Evolutionary conservation across 2,797 vertebrate species (phyloP), one percentile per base, ranked within the genome.

Genomic region (Poecilia wingei): DNA sequence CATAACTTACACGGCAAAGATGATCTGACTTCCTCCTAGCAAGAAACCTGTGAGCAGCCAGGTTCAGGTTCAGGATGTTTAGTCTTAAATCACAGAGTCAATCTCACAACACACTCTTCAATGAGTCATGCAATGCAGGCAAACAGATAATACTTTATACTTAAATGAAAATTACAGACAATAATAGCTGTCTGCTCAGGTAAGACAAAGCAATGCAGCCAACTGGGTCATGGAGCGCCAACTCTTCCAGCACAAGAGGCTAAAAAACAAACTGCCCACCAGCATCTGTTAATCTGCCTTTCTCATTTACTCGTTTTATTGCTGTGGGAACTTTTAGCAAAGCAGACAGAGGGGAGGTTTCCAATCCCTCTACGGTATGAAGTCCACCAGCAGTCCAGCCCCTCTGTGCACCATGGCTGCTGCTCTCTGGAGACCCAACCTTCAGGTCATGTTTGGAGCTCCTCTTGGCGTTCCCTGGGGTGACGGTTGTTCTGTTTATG

Each of bases 261-360:
- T 49, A 55, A 75, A 53, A 2, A 28, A 77, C 75, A 25, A 18
- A 64, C 12, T 10, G 64, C 81, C 69, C 61, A 77, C 51, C 76
- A 68, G 68, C 7, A 0, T 87, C 82, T 82, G 79, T 74, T 79
- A 75, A 84, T 82, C 88, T 91, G 83, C 66, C 76, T 88, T 91
- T 89, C 87, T 87, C 88, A 79, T 91, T 87, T 49, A 13, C 33
- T 13, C 89, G 68, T 86, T 91, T 93, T 91, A 92, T 84, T 90
- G 86, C 88, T 90, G 90, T 89, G 90, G 88, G 92, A 92, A 93
- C 72, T 51, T 43, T 53, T 86, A n/a, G 80, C 33, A 86, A 69
- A 79, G 80, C 86, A 85, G 84, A 84, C 82, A 47, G 81, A 59
- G 80, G 69, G 76, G 66, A 83, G 83, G 53, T 84, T 87, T 88